Base-by-base conservation (phyloP, 2,113 vertebrate species). In the human region DNA sequence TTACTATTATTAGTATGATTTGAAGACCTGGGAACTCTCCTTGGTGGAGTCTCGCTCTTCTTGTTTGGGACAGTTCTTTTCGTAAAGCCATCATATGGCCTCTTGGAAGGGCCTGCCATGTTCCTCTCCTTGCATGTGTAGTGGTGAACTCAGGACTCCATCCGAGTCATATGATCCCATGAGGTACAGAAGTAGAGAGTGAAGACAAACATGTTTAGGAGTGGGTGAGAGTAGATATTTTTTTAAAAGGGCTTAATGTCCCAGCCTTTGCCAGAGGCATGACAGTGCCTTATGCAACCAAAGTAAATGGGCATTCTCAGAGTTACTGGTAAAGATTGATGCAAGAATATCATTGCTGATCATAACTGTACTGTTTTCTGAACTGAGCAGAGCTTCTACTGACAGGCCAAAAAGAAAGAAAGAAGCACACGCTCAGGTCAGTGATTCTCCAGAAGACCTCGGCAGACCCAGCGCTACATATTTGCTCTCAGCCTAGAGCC, bases 161-260 rank as follows among this genome's bases (percentile, higher is more conserved):
- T 64, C 12, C 4, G 7, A 73, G 20, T 38, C 43, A 0, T 3
- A 9, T 13, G 30, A 45, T n/a, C 35, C 12, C 45, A 0, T 5
- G 32, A 32, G 25, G 12, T 27, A 0, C 22, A 32, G 59, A 94
- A 4, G n/a, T 20, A n/a, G 48, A 68, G 32, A 25, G 27, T 6
- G 10, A 66, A 86, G 55, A 57, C 25, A 27, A 43, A 35, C 45
- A 2, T 30, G 1, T 8, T n/a, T 48, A 11, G 50, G 10, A 23
- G 14, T 43, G 0, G 9, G 3, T 64, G 57, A 23, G 35, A 45
- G 9, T 0, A 1, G 27, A 20, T 38, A 35, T 64, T 59, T 23
- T 23, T 64, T 55, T 55, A 35, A 35, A 27, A 17, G 2, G 2
- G 8, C 22, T 35, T 66, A 20, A 1, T 3, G n/a, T 4, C 8